These are phyloP conservation scores for Actenoides hombroni DNA, from an alignment of 2,113 vertebrate genomes.

Conservation along the genomic window DNA sequence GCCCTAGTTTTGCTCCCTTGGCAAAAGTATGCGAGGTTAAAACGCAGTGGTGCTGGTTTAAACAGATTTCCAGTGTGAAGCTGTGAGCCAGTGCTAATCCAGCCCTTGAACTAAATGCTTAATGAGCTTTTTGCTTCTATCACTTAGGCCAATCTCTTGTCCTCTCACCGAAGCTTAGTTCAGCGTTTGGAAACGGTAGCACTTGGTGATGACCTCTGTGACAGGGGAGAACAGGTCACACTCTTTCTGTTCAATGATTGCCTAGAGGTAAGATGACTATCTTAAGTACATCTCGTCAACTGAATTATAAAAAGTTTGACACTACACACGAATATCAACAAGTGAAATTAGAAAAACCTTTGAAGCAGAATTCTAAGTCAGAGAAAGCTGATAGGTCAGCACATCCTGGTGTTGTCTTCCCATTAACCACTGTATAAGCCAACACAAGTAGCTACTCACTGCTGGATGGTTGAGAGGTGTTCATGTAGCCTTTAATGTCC, in stretches of 20 bases:
- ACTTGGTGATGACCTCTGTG: constrained; percentile 92
- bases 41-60: not conserved
- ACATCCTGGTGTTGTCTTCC: not conserved
- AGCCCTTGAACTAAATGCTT: constrained; percentile 19
- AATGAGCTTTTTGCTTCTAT: constrained; percentile 37
- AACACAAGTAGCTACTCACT: not conserved
- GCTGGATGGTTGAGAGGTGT: not conserved
- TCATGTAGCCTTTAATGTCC: not conserved
- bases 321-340: not conserved
- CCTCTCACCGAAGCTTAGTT: constrained; percentile 93
- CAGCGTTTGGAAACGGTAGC: constrained; percentile 90
- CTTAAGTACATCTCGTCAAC: not conserved
- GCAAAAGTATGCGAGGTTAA: not conserved
- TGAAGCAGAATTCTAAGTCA: not conserved
- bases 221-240: constrained; percentile 93
- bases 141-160: constrained; percentile 91
- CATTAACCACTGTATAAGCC: not conserved
- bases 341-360: not conserved
- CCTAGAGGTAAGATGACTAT: constrained; percentile 83
- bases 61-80: constrained; percentile 17
- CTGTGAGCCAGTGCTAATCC: constrained; percentile 11
- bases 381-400: not conserved
- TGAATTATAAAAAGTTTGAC: not conserved
- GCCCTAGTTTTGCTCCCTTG: not conserved
- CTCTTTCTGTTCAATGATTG: constrained; percentile 98